A percentile compares a stretch with the other conserved stretches of the same genome.
Conservation (phyloP, 2,888 invertebrate genomes). For the Pristionchus fissidentatus region DNA sequence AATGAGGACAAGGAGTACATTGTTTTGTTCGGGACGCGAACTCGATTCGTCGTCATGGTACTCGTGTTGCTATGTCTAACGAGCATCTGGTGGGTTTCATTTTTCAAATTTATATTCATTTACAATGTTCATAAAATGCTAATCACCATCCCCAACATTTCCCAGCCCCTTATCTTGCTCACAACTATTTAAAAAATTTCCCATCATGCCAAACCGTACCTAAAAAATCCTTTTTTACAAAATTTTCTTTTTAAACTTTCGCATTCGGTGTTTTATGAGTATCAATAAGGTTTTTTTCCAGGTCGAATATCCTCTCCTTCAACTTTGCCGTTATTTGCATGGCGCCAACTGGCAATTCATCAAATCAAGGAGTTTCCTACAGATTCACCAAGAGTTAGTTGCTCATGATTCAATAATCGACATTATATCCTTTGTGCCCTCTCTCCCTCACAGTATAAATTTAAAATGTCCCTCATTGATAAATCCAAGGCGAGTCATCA, state of each 20-base stretch:
- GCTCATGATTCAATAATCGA: background rate
- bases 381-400: conserved; percentile 25
- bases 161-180: no score
- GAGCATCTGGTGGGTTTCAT: conserved; percentile 64
- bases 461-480: no score
- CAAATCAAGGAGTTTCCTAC: background rate
- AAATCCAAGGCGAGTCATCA: conserved; percentile 49
- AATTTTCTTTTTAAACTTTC: no score
- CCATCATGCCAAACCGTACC: no score
- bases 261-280: background rate
- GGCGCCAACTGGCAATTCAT: conserved; percentile 47
- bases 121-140: no score
- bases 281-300: conserved; percentile 47
- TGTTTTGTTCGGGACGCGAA: conserved; percentile 68
- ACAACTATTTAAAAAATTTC: no score
- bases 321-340: conserved; percentile 74
- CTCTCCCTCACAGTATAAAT: no score
- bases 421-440: no score
- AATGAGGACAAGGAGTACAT: conserved; percentile 21
- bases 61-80: conserved; percentile 72
- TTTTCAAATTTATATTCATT: no score
- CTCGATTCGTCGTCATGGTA: conserved; percentile 72
- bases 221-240: no score
- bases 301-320: conserved; percentile 74
- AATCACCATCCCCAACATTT: no score